Percentiles rank a stretch among this genome's conserved stretches.
Evolutionary conservation across 2,888 invertebrate genomes (phyloP).

Genomic region (Lottia gigantea): DNA sequence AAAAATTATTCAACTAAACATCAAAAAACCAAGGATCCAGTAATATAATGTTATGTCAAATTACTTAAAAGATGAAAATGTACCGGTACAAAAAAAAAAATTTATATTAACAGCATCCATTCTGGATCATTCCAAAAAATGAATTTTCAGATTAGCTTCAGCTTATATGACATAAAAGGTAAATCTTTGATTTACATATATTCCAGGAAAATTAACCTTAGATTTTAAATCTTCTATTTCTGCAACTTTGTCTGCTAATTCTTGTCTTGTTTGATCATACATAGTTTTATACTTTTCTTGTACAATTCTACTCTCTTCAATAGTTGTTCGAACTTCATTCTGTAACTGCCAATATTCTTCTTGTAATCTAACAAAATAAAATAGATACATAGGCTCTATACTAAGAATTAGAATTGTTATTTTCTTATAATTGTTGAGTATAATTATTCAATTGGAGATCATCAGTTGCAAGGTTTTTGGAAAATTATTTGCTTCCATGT

Average conservation of each 20-base stretch:
- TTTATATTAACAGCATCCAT: no score
- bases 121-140: no score
- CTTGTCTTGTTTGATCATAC: conserved; percentile 60
- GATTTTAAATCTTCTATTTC: conserved; percentile 54
- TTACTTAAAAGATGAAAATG: no score
- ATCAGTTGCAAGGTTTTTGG: not conserved
- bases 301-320: conserved; percentile 64
- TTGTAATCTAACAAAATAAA: conserved; percentile 52
- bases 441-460: not conserved
- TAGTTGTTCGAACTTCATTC: conserved; percentile 59
- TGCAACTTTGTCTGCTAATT: conserved; percentile 48
- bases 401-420: not conserved
- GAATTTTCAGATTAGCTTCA: no score
- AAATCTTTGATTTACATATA: no score
- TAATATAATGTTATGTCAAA: no score
- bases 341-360: conserved; percentile 62
- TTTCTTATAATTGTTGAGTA: not conserved
- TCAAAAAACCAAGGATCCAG: no score
- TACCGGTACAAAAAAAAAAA: no score
- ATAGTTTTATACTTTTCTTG: conserved; percentile 64
- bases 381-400: not conserved
- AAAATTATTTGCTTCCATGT: not conserved
- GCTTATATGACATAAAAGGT: no score
- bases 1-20: not conserved
- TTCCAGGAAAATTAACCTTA: conserved; percentile 42